Evolutionary conservation across 2,888 invertebrate genomes (phyloP).

Genomic region (Chaitophorus viminalis): DNA sequence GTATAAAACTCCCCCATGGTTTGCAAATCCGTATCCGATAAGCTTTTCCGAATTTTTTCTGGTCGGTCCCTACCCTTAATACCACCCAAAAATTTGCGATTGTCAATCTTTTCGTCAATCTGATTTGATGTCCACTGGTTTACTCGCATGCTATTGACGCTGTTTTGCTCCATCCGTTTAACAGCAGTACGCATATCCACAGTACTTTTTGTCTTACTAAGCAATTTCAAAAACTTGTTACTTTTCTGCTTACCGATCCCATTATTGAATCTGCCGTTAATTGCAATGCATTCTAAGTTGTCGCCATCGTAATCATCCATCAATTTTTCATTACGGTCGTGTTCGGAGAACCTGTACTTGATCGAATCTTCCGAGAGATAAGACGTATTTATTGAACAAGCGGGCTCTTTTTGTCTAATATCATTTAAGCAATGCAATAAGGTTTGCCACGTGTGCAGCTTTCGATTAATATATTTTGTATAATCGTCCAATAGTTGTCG

Average conservation of each 20-base stretch:
- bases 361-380: neutral
- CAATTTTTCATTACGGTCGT: neutral
- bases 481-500: slow-evolving; percentile 6
- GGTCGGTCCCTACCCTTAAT: neutral
- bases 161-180: neutral
- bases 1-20: neutral
- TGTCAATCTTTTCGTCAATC: neutral
- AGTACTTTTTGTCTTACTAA: slow-evolving; percentile 3
- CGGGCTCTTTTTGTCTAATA: neutral
- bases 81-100: neutral
- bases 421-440: slow-evolving; percentile 30
- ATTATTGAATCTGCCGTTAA: neutral
- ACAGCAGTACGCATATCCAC: neutral
- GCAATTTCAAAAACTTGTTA: slow-evolving; percentile 12
- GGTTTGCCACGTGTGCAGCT: slow-evolving; percentile 19
- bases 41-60: neutral
- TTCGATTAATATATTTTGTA: neutral
- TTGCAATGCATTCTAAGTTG: neutral
- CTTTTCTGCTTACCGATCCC: neutral
- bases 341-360: slow-evolving; percentile 8
- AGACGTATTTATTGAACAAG: neutral
- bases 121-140: neutral
- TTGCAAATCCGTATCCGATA: slow-evolving; percentile 28
- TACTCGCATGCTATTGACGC: neutral
- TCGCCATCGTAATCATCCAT: neutral